A percentile compares a stretch with the other conserved stretches of the same genome.
phyloP scores from a whole-genome alignment of 2,797 vertebrate genomes.

The Tauraco hartlaubi region DNA sequence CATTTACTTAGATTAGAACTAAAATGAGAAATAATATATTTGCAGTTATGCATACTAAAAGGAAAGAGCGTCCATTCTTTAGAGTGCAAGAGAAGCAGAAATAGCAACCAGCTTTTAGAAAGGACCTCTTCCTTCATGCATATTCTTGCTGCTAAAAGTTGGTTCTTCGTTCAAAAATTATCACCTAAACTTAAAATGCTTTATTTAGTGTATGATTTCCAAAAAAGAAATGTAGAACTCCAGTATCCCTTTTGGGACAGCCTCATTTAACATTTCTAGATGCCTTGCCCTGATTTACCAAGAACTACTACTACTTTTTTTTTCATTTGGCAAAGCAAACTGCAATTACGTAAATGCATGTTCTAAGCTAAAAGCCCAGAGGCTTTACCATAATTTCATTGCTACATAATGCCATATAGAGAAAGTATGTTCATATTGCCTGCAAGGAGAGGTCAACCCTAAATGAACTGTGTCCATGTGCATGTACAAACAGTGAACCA shows the following conservation, averaged over 20 bases:
- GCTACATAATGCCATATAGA: background rate
- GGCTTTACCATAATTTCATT: background rate
- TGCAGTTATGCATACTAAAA: background rate
- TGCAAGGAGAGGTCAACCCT: background rate
- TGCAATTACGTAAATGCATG: background rate
- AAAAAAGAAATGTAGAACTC: background rate
- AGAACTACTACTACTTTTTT: background rate
- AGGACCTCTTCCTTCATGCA: background rate
- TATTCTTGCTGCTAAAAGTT: background rate
- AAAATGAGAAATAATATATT: background rate
- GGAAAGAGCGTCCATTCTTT: background rate
- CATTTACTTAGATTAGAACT: background rate
- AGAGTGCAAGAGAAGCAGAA: background rate
- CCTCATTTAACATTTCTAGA: background rate
- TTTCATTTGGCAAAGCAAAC: background rate
- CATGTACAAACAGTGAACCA: background rate
- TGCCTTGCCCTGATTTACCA: background rate
- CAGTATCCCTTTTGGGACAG: background rate
- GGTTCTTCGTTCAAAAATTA: background rate
- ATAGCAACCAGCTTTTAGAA: background rate
- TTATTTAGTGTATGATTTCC: background rate
- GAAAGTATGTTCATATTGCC: background rate
- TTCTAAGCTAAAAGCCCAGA: background rate
- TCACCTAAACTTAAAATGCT: background rate
- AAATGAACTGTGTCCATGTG: background rate